Evolutionary conservation across 2,797 vertebrate genomes (phyloP), one percentile per base, ranked within the genome.

Genomic region (Lithobates pipiens): DNA sequence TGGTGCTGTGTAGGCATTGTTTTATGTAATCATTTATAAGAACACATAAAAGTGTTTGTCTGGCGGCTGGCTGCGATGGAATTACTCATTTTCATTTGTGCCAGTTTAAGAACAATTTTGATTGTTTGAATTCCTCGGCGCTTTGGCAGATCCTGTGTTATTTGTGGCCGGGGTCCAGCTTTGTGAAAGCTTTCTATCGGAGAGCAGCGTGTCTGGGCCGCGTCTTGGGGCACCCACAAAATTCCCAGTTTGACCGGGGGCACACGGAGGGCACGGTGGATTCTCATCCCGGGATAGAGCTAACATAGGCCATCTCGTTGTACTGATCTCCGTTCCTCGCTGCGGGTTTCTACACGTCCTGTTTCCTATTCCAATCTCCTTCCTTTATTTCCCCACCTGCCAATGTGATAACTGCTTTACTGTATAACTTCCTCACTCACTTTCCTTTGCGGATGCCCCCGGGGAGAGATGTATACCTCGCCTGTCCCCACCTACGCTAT

Each of bases 101-200:
- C 77, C 63, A 68, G 61, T 39, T 44, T 78, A 1, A 70, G 68
- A 70, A 70, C 32, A 34, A 36, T 70, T 70, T 36, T 70, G 32
- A 78, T 78, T 78, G 77, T 78, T 42, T 44, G 63, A 78, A 68
- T 78, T 69, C 39, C 57, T 69, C 36, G 44, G 25, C 50, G 50
- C 77, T 8, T 79, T 79, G 77, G 77, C 77, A 69, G 77, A 50
- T 21, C 27, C 16, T 50, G 16, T 79, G 65, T 69, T 79, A 42
- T 69, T 69, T 50, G 18, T 79, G 77, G 77, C 77, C n/a, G 10
- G 9, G 3, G 42, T 46, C 65, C 77, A 78, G 36, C 44, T 46
- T 25, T 78, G 15, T 67, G 15, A 46, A 68, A 29, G 7, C 39
- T 39, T 39, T 39, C 8, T 39, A 9, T 1, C 39, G 39, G 39